These are phyloP conservation scores for Murina feae DNA, from an alignment of 2,113 vertebrate species.

Conservation along the genomic window DNA sequence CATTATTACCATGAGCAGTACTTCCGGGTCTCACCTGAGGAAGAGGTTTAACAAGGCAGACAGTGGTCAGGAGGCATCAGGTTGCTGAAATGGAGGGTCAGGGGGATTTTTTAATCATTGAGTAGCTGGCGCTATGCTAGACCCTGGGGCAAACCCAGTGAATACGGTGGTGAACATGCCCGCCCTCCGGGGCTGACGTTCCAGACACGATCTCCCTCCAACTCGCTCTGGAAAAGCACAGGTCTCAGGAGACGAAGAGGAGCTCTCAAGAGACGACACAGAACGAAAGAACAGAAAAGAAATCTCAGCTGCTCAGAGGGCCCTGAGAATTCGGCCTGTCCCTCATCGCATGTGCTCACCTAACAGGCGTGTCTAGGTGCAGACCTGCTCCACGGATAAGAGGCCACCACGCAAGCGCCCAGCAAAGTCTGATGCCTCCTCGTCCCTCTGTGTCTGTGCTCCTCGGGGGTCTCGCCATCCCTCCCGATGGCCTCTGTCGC, in stretches of 20 bases:
- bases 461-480: background rate
- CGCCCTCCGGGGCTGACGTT: background rate
- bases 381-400: background rate
- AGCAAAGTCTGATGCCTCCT: background rate
- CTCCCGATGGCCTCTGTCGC: rapidly evolving
- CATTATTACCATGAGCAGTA: background rate
- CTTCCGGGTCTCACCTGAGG: background rate
- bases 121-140: background rate
- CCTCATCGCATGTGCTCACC: background rate
- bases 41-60: background rate
- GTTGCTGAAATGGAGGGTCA: background rate
- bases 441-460: background rate
- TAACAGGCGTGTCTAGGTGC: rapidly evolving
- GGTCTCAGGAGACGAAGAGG: background rate
- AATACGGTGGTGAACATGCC: background rate
- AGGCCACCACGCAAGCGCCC: background rate
- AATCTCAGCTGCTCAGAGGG: background rate
- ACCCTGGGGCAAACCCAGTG: background rate
- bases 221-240: background rate
- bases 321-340: background rate
- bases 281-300: background rate
- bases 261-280: background rate
- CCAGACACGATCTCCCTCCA: background rate
- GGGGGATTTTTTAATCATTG: background rate
- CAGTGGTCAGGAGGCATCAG: background rate